Evolutionary conservation across 2,797 vertebrate species (phyloP).

Genomic region (Chrysocyon brachyurus): DNA sequence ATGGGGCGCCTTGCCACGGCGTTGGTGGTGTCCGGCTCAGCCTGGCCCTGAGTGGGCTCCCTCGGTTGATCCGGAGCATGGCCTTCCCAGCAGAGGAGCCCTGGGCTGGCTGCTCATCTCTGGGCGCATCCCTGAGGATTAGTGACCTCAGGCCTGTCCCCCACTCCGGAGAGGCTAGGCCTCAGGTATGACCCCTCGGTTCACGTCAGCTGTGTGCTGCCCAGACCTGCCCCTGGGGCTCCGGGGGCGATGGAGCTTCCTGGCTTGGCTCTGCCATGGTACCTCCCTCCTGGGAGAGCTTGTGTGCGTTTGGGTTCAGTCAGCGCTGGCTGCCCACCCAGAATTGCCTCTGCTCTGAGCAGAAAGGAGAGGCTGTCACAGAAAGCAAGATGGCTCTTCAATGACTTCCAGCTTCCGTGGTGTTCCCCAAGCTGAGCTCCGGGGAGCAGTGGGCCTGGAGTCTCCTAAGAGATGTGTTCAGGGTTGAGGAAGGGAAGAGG

Average conservation of each 20-base stretch:
- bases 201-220: background rate
- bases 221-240: background rate
- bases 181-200: background rate
- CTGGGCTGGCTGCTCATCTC: background rate
- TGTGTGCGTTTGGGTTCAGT: accelerated
- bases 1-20: background rate
- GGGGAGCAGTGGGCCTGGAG: background rate
- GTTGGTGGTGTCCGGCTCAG: background rate
- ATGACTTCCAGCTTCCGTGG: no score
- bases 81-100: background rate
- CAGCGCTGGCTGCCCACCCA: accelerated
- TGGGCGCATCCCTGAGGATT: background rate
- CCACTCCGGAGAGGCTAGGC: background rate
- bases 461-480: background rate
- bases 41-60: background rate
- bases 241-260: background rate
- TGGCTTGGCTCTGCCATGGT: accelerated
- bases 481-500: background rate
- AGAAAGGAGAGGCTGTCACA: background rate
- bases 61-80: background rate
- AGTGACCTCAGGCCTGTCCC: accelerated
- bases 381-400: no score
- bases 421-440: background rate
- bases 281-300: background rate
- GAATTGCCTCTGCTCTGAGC: background rate